Percentiles rank a stretch among this genome's conserved stretches.
Conservation (phyloP, 2,888 invertebrate genomes). For the Eupithecia tripunctaria region DNA sequence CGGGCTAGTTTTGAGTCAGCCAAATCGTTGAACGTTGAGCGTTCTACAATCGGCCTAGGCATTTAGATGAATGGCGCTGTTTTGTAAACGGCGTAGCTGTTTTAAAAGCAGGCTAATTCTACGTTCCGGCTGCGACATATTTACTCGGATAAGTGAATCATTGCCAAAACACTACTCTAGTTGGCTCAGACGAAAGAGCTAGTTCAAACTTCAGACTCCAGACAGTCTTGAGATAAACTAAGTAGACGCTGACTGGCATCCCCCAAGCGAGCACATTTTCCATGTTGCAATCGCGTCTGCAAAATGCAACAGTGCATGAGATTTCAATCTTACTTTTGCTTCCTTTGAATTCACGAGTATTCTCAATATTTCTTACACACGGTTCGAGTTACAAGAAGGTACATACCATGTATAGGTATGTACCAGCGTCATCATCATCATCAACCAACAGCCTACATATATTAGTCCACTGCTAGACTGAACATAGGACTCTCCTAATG, state of each 20-base stretch:
- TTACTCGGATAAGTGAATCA: slow-evolving; percentile 13
- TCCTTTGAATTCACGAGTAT: slow-evolving; percentile 38
- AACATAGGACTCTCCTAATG: too few relatives aligned
- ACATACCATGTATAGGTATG: background rate
- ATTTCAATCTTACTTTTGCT: slow-evolving; percentile 78
- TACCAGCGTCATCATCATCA: too few relatives aligned
- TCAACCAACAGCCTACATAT: too few relatives aligned
- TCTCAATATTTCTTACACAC: slow-evolving; percentile 47
- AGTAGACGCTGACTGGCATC: slow-evolving; percentile 80
- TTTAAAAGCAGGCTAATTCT: too few relatives aligned
- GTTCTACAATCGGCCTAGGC: too few relatives aligned
- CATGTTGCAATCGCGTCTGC: slow-evolving; percentile 77
- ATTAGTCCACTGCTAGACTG: too few relatives aligned
- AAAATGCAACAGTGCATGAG: slow-evolving; percentile 81
- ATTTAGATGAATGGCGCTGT: too few relatives aligned
- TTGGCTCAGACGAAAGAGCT: slow-evolving; percentile 44
- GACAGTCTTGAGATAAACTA: slow-evolving; percentile 64
- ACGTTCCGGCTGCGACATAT: too few relatives aligned
- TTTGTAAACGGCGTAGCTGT: too few relatives aligned
- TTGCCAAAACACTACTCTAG: slow-evolving; percentile 40
- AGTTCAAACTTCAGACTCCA: slow-evolving; percentile 52
- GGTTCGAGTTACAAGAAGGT: slow-evolving; percentile 7
- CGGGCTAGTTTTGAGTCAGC: too few relatives aligned
- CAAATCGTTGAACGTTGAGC: too few relatives aligned
- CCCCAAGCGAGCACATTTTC: slow-evolving; percentile 73